Evolutionary conservation across 2,113 vertebrate genomes (phyloP).

Genomic region (Dipodomys ordii): DNA sequence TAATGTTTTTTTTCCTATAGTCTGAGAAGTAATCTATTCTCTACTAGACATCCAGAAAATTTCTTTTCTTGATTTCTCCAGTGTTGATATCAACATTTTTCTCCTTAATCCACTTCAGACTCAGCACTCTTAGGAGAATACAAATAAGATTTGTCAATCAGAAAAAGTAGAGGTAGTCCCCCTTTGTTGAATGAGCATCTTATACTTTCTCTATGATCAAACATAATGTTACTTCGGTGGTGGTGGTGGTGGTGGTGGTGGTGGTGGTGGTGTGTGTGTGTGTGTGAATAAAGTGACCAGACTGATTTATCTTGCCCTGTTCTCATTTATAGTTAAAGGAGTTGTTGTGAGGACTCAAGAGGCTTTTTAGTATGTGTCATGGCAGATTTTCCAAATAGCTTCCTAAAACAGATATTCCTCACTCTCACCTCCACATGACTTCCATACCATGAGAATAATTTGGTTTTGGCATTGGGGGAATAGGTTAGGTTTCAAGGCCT

Average conservation of each 20-base stretch:
- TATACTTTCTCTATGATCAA: constrained; percentile 4
- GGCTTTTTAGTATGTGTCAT: neutral
- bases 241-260: too few species aligned
- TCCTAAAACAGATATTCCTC: neutral
- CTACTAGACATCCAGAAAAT: neutral
- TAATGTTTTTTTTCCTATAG: constrained; percentile 24
- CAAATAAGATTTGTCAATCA: constrained; percentile 7
- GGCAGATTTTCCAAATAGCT: constrained; percentile 38
- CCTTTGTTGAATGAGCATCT: constrained; percentile 27
- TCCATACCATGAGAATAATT: neutral
- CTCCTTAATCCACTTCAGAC: neutral
- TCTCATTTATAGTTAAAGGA: constrained; percentile 4
- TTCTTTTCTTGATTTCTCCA: constrained; percentile 24
- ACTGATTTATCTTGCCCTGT: neutral
- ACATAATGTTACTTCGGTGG: neutral
- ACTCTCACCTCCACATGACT: neutral
- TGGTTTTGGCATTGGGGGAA: neutral
- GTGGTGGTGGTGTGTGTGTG: neutral
- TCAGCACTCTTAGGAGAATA: constrained; percentile 10
- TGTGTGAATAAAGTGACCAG: neutral
- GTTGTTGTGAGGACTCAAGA: constrained; percentile 15
- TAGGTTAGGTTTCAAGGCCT: neutral
- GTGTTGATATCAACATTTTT: neutral
- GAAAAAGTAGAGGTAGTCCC: constrained; percentile 43
- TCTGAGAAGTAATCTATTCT: neutral